These are phyloP conservation scores for Portevinia maculata DNA, from an alignment of 2,888 invertebrate species.

Conservation along the genomic window DNA sequence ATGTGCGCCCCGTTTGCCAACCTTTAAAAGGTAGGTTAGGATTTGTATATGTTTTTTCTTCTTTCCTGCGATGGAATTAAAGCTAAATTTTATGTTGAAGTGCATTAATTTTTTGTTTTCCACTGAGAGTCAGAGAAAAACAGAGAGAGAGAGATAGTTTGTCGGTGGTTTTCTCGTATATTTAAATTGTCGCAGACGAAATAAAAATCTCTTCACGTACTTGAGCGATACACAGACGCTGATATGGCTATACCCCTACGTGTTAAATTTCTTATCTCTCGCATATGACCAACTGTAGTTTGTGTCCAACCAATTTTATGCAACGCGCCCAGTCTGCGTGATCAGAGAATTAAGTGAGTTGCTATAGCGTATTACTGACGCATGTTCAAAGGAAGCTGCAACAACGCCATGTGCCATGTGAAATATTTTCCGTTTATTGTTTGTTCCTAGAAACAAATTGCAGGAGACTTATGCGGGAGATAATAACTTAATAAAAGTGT, in stretches of 20 bases:
- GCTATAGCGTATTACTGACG: constrained; percentile 35
- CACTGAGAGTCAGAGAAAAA: constrained; percentile 1
- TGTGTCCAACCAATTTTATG: constrained; percentile 53
- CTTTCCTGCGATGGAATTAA: constrained; percentile 64
- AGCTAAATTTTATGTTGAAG: constrained; percentile 61
- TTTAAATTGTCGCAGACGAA: constrained; percentile 51
- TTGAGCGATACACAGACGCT: constrained; percentile 62
- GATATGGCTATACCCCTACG: constrained; percentile 64
- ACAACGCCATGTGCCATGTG: constrained; percentile 62
- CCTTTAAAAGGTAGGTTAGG: constrained; percentile 62
- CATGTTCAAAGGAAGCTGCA: constrained; percentile 72
- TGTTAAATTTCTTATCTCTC: constrained; percentile 60
- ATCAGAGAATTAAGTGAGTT: constrained; percentile 65
- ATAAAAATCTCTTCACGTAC: constrained; percentile 73
- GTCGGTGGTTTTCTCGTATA: constrained; percentile 27
- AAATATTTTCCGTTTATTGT: constrained; percentile 24
- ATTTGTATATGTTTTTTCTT: constrained; percentile 27
- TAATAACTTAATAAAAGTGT: constrained; percentile 68
- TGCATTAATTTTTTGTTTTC: constrained; percentile 71
- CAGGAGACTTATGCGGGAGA: constrained; percentile 68
- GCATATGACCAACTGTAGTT: constrained; percentile 30
- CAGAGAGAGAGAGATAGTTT: not conserved
- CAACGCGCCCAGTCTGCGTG: constrained; percentile 74
- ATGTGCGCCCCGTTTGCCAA: constrained; percentile 64
- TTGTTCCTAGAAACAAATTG: constrained; percentile 34